These are phyloP conservation scores for Picus viridis DNA, from an alignment of 2,797 vertebrate genomes.

Conservation along the genomic window DNA sequence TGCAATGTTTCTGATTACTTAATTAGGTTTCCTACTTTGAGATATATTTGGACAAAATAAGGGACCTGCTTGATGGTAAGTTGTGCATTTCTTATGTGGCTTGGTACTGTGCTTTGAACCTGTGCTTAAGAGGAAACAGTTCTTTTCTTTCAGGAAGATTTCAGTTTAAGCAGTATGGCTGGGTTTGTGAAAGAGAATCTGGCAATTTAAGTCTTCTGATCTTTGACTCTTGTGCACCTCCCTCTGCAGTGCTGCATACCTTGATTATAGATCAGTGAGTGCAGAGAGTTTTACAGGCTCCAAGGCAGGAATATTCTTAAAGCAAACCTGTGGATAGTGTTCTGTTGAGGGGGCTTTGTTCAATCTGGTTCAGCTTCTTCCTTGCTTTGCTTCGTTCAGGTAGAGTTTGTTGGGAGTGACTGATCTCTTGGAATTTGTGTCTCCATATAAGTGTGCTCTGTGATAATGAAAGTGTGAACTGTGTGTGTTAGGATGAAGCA, in stretches of 20 bases:
- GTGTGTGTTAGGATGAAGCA: neutral
- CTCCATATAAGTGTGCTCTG: no score
- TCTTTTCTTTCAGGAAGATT: neutral
- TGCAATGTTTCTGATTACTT: slow-evolving; percentile 46
- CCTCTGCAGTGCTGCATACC: neutral
- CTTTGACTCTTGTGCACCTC: neutral
- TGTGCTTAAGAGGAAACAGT: neutral
- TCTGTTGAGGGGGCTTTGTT: neutral
- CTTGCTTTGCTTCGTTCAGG: no score
- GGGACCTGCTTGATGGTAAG: slow-evolving; percentile 93
- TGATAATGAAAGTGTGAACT: neutral
- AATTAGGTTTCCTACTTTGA: slow-evolving; percentile 95
- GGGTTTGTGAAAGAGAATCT: neutral
- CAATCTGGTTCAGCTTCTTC: no score
- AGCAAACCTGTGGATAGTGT: neutral
- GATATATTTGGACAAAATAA: slow-evolving; percentile 96
- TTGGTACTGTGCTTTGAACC: neutral
- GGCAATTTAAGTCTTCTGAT: neutral
- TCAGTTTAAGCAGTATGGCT: neutral
- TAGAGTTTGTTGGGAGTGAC: no score
- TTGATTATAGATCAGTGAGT: neutral
- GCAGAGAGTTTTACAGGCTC: neutral
- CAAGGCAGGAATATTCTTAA: neutral
- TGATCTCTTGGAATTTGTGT: no score
- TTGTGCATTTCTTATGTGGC: neutral